Evolutionary conservation across 2,113 vertebrate species (phyloP).

Genomic region (Ginglymostoma cirratum): DNA sequence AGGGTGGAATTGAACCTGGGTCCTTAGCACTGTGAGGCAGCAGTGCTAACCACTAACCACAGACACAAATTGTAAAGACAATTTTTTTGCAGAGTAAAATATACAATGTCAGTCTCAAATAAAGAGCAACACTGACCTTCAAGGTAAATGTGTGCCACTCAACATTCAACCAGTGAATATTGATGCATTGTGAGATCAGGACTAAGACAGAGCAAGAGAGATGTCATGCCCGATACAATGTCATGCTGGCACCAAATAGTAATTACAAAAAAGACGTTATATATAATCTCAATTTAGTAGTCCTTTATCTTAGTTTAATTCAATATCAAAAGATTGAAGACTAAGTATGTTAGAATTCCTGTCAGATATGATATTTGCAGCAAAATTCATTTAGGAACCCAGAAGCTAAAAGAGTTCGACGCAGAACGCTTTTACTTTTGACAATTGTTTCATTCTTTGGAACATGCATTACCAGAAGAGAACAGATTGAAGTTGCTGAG

Average conservation of each 20-base stretch:
- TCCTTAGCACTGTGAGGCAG: too few species aligned
- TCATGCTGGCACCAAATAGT: not conserved
- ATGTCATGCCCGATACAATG: not conserved
- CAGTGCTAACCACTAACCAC: too few species aligned
- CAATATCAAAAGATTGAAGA: not conserved
- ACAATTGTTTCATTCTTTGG: not conserved
- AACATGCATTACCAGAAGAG: not conserved
- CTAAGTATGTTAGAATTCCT: not conserved
- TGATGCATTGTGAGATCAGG: not conserved
- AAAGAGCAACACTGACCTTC: not conserved
- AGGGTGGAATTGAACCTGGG: too few species aligned
- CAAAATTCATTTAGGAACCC: not conserved
- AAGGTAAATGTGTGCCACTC: not conserved
- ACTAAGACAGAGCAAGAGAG: not conserved
- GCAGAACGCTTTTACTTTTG: not conserved
- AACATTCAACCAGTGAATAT: not conserved
- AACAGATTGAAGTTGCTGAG: not conserved
- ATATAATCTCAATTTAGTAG: not conserved
- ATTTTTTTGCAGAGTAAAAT: not conserved
- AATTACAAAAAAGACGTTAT: not conserved
- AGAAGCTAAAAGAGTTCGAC: not conserved
- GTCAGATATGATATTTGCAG: not conserved
- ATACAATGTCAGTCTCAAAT: not conserved
- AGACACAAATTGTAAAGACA: not conserved
- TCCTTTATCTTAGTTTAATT: not conserved